Evolutionary conservation across 2,888 invertebrate species (phyloP), one percentile per base, ranked within the genome.

Genomic region (Phaonia tiefii): DNA sequence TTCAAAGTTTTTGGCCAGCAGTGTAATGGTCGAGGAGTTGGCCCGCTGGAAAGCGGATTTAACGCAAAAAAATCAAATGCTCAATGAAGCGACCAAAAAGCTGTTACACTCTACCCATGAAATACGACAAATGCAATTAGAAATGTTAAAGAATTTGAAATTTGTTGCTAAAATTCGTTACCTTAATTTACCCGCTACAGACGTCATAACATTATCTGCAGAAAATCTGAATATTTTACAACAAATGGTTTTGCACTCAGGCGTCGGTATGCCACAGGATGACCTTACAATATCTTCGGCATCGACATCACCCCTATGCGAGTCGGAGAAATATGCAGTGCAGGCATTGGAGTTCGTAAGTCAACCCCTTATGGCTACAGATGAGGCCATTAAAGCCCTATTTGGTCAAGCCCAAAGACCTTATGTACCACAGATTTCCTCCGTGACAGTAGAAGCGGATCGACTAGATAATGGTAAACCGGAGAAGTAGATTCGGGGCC

Each of bases 1-100:
- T 83, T 98, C 97, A 89, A 99, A 98, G 93, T 99, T 97, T 91
- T 92, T 98, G 85, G 98, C 98, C 25, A 97, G 97, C 92, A 97
- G 98, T 89, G 93, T 98, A 75, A 96, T 98, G 95, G 95, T 97
- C 1, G 98, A 98, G 91, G 98, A 98, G 91, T 90, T 98, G 84
- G 97, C 97, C 0, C 93, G 94, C 85, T 96, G 96, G 93, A 97
- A 97, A 89, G 95, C 95, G 63, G 93, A 94, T 72, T 91, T 97
- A 25, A 93, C 93, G 15, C 94, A 95, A 84, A 91, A 91, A 71
- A 91, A 91, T 82, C 86, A 87, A 84, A 83, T 89, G 84, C 86
- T 91, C 0, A 88, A 86, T 13, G 88, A 90, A 72, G 89, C 91
- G 0, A 90, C 89, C 1, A 90, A 89, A 71, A 86, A 86, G 60